Evolutionary conservation across 2,113 vertebrate genomes (phyloP), one percentile per base, ranked within the genome.

Genomic region (Desmodus rotundus): DNA sequence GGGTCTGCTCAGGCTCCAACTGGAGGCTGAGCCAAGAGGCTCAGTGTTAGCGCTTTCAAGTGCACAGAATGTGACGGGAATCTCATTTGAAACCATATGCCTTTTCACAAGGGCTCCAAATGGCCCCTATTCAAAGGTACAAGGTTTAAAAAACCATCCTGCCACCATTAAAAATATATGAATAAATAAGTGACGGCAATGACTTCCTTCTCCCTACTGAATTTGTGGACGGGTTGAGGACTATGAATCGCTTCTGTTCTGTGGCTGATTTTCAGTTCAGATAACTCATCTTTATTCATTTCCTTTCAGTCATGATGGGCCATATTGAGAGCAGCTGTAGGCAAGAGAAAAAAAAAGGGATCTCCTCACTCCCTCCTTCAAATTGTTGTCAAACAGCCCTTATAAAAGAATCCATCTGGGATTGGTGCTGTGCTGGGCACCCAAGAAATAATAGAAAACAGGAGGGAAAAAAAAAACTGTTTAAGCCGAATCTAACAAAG

Each of bases 261-360:
- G 86, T 76, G 94, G 94, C 93, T 96, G 95, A 96, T 97, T 98
- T 98, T 98, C 96, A 97, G 97, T 98, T 96, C 97, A 97, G 97
- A 98, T 98, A 98, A 98, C 98, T 98, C 97, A 86, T 98, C 98
- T 98, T 98, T 97, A 98, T 98, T 98, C 98, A 98, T 98, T 98
- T 98, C 97, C 98, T 98, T 98, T 96, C 97, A 97, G 97, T 98
- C 96, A 96, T 95, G 96, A 97, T 97, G 94, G 97, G 97, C 97
- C 94, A 98, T 96, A 98, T 93, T 97, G 98, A 96, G 97, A 98
- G 98, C 96, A 97, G 92, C 97, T 98, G 97, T 97, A 98, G 98
- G 98, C 96, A 97, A 97, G 97, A 96, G 95, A 80, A 24, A 80
- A 89, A 97, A 87, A 86, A 96, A 92, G 74, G 31, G 41, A 63